Percentiles rank a stretch among this genome's conserved stretches.
Evolutionary conservation across 2,888 invertebrate species (phyloP).

Genomic region (Mythimna ferrago): DNA sequence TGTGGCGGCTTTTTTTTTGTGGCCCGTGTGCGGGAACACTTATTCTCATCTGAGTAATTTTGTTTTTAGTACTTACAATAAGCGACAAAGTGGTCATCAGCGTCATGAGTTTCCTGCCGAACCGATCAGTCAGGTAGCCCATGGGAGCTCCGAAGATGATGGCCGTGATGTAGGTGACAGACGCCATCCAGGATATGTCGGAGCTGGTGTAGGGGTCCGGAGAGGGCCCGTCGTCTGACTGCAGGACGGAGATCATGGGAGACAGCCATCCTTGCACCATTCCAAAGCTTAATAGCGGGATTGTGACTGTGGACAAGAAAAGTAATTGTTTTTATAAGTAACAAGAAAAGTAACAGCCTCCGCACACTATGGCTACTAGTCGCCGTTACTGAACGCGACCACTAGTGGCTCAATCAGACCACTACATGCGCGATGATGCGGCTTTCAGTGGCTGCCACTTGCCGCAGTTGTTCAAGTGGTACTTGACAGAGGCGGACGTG

Average conservation of each 20-base stretch:
- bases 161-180: conserved; percentile 87
- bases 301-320: conserved; percentile 78
- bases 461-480: too few relatives aligned
- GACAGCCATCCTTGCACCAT: conserved; percentile 89
- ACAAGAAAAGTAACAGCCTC: not conserved
- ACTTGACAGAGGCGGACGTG: too few relatives aligned
- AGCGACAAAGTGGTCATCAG: conserved; percentile 82
- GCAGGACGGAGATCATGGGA: conserved; percentile 85
- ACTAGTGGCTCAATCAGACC: too few relatives aligned
- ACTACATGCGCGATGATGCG: too few relatives aligned
- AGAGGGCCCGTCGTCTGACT: conserved; percentile 79
- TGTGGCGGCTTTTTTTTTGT: too few relatives aligned
- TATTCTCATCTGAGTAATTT: too few relatives aligned
- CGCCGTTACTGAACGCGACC: too few relatives aligned
- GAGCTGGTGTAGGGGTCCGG: conserved; percentile 77
- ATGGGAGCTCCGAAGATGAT: conserved; percentile 86
- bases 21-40: too few relatives aligned
- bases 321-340: not conserved
- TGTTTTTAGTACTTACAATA: conserved; percentile 74
- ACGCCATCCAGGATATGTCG: conserved; percentile 86
- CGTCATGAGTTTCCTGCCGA: conserved; percentile 85
- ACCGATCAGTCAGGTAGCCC: conserved; percentile 85
- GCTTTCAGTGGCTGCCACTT: too few relatives aligned
- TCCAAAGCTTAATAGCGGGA: conserved; percentile 85
- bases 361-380: too few relatives aligned